These are phyloP conservation scores for Beris chalybata DNA, from an alignment of 2,888 invertebrate genomes.

Conservation along the genomic window DNA sequence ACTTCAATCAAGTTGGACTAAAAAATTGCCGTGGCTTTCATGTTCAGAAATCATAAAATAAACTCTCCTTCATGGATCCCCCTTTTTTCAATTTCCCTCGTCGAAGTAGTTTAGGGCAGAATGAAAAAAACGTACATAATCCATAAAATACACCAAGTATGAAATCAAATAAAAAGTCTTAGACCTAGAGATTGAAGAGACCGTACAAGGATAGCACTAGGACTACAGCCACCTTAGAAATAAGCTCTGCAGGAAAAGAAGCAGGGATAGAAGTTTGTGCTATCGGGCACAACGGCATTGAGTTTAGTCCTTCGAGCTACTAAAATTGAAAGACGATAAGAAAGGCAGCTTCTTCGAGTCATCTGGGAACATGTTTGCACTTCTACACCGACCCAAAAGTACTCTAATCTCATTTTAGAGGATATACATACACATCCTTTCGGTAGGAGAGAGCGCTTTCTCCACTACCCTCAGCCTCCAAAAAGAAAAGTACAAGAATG, in stretches of 20 bases:
- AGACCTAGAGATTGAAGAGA: conserved; percentile 18
- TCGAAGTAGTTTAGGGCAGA: too few relatives aligned
- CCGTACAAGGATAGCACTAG: conserved; percentile 12
- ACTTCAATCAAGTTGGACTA: conserved; percentile 13
- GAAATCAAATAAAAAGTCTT: conserved; percentile 8
- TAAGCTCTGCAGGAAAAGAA: neutral
- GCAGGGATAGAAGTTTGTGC: neutral
- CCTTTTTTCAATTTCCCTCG: conserved; percentile 8
- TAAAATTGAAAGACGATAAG: conserved; percentile 23
- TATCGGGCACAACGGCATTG: neutral
- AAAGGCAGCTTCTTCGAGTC: conserved; percentile 13
- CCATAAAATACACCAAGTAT: neutral
- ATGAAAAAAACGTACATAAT: too few relatives aligned
- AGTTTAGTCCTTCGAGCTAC: neutral
- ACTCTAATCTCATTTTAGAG: conserved; percentile 17
- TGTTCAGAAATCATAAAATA: conserved; percentile 30
- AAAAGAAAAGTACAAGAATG: neutral
- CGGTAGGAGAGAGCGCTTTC: neutral
- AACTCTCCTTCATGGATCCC: neutral
- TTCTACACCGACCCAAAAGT: conserved; percentile 23
- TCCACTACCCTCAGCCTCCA: conserved; percentile 4
- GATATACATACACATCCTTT: neutral
- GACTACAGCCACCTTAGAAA: neutral
- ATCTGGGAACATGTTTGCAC: conserved; percentile 16
- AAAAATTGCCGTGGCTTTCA: conserved; percentile 23